Evolutionary conservation across 2,113 vertebrate species (phyloP).

Genomic region (Pelvicachromis taeniatus): DNA sequence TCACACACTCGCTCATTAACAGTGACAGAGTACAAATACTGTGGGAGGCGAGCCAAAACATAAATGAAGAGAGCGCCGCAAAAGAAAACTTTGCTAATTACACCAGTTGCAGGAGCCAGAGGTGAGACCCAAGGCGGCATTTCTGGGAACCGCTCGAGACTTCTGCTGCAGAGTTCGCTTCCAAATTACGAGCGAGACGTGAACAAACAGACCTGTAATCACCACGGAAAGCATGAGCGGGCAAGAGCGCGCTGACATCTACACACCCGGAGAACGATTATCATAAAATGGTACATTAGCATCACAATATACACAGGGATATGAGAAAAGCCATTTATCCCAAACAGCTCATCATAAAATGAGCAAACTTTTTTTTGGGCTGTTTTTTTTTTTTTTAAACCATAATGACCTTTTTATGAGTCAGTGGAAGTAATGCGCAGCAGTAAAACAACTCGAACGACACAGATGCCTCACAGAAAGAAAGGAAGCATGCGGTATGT

Average conservation of each 20-base stretch:
- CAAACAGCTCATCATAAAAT: constrained; percentile 39
- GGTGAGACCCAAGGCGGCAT: constrained; percentile 54
- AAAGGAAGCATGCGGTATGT: constrained; percentile 9
- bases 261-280: constrained; percentile 16
- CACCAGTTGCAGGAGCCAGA: constrained; percentile 33
- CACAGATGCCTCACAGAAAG: background rate
- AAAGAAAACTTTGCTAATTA: constrained; percentile 67
- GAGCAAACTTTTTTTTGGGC: background rate
- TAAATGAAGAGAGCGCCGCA: constrained; percentile 19
- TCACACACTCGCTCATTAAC: constrained; percentile 52
- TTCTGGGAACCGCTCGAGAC: constrained; percentile 35
- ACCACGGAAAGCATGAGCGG: background rate
- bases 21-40: constrained; percentile 50
- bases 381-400: background rate
- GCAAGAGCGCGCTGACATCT: constrained; percentile 15
- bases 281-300: constrained; percentile 1
- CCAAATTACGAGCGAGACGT: constrained; percentile 27
- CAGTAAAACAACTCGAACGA: constrained; percentile 8
- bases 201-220: constrained; percentile 36
- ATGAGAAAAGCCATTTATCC: background rate
- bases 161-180: constrained; percentile 13
- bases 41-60: constrained; percentile 36
- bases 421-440: background rate
- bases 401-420: constrained; percentile 40
- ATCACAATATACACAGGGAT: background rate